Conservation (phyloP, 2,797 vertebrate species). For the Notamacropus eugenii region DNA sequence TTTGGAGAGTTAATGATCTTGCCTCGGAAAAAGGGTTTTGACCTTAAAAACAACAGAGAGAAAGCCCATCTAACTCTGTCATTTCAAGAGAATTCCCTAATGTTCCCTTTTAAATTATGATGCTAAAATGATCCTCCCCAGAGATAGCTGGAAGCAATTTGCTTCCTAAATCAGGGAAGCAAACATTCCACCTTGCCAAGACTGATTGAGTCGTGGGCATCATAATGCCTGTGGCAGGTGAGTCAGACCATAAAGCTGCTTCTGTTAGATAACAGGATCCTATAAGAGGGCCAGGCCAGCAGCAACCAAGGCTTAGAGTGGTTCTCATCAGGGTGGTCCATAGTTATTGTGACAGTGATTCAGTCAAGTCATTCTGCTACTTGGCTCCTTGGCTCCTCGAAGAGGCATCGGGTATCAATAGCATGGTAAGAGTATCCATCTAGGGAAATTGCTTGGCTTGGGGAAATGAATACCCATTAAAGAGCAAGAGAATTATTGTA, state of each 20-base stretch:
- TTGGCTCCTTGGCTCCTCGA: neutral
- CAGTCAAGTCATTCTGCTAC: constrained; percentile 15
- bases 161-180: constrained; percentile 47
- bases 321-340: neutral
- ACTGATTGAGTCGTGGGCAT: constrained; percentile 7
- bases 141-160: constrained; percentile 19
- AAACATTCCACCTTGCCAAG: constrained; percentile 32
- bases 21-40: constrained; percentile 25
- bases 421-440: constrained; percentile 7
- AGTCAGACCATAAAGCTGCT: constrained; percentile 26
- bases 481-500: constrained; percentile 33
- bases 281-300: neutral
- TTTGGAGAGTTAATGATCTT: constrained; percentile 9
- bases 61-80: neutral
- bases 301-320: neutral
- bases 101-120: constrained; percentile 36
- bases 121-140: constrained; percentile 20
- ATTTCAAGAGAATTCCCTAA: constrained; percentile 13
- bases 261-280: constrained; percentile 12
- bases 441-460: neutral
- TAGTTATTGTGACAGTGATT: neutral
- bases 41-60: constrained; percentile 15
- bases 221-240: constrained; percentile 43
- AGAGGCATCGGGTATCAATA: constrained; percentile 35
- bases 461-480: constrained; percentile 1